These are phyloP conservation scores for Drosophila nigromelanica DNA, from an alignment of 1,140 invertebrate genomes.

Conservation along the genomic window DNA sequence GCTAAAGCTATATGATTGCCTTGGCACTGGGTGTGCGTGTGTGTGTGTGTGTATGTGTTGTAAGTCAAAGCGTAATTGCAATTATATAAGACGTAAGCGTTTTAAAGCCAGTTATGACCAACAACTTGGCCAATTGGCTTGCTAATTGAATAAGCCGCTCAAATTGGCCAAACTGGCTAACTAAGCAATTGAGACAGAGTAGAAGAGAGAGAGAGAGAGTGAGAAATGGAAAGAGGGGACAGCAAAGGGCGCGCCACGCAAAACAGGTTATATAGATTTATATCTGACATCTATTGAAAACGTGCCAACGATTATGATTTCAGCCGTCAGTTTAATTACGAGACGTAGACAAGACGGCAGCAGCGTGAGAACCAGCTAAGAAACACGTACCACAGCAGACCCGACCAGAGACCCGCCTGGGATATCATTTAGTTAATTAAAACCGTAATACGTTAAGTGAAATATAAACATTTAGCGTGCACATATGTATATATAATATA, in stretches of 20 bases:
- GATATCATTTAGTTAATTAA: conserved; percentile 40
- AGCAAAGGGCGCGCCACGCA: conserved; percentile 43
- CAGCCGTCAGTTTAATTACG: conserved; percentile 50
- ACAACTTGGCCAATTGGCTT: conserved; percentile 28
- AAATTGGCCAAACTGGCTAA: conserved; percentile 24
- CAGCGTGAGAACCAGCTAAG: conserved; percentile 48
- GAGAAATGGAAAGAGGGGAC: background rate
- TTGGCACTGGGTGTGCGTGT: conserved; percentile 4
- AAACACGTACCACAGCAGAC: conserved; percentile 12
- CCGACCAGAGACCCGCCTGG: background rate
- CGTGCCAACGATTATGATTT: conserved; percentile 62
- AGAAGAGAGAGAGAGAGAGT: background rate
- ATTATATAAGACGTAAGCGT: conserved; percentile 19
- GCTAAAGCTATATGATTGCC: conserved; percentile 10
- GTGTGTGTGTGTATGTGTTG: conserved; percentile 19
- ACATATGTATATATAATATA: conserved; percentile 2
- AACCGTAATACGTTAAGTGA: conserved; percentile 28
- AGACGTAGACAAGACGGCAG: conserved; percentile 39
- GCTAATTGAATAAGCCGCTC: conserved; percentile 41
- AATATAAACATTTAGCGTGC: background rate
- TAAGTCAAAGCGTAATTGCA: conserved; percentile 10
- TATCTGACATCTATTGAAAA: conserved; percentile 59
- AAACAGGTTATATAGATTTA: conserved; percentile 49
- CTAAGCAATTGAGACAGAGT: conserved; percentile 1
- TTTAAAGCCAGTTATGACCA: conserved; percentile 35